Conservation (phyloP, 1,140 invertebrate species). For the Bactericera cockerelli region DNA sequence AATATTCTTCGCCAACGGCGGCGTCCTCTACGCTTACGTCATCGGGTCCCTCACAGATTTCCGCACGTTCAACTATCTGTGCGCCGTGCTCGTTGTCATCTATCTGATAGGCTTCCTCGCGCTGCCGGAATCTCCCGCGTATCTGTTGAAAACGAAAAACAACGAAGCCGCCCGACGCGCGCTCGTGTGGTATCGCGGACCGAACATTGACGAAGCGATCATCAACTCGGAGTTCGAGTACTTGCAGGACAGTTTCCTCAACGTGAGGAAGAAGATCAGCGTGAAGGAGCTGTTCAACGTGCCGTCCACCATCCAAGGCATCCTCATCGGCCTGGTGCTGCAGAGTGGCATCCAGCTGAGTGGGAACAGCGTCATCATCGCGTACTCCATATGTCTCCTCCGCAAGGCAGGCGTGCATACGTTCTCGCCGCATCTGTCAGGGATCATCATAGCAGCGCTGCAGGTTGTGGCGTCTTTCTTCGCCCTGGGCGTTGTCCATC, state of each 20-base stretch:
- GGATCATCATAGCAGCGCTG: background rate
- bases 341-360: background rate
- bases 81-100: slow-evolving; percentile 44
- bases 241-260: slow-evolving; percentile 4
- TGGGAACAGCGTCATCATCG: slow-evolving; percentile 2
- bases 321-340: background rate
- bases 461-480: background rate
- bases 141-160: slow-evolving; percentile 29
- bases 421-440: background rate
- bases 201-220: background rate
- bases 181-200: background rate
- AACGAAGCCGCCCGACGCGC: background rate
- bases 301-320: background rate
- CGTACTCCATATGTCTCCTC: slow-evolving; percentile 1
- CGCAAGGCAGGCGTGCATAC: background rate
- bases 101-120: slow-evolving; percentile 47
- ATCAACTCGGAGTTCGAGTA: background rate
- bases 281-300: slow-evolving; percentile 1
- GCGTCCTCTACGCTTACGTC: slow-evolving; percentile 58
- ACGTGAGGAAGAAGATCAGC: background rate
- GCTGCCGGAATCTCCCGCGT: slow-evolving; percentile 70
- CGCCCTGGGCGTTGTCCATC: slow-evolving; percentile 1
- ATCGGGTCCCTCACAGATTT: slow-evolving; percentile 48
- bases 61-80: slow-evolving; percentile 45
- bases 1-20: slow-evolving; percentile 64